Conservation (phyloP, 2,113 vertebrate species). For the Shinisaurus crocodilurus region DNA sequence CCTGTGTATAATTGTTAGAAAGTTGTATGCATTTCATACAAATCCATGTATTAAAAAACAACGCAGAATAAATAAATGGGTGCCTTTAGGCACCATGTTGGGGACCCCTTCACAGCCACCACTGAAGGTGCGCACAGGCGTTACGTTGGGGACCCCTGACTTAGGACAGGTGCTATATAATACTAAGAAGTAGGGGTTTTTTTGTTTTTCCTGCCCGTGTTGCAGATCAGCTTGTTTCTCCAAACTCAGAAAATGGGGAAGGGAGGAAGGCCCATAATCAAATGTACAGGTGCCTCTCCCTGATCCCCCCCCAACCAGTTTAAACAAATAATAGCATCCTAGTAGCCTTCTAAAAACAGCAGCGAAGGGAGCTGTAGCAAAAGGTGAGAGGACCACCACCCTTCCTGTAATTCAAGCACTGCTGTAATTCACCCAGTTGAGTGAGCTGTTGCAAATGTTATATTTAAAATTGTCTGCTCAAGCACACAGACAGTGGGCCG, state of each 20-base stretch:
- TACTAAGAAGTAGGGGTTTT: not conserved
- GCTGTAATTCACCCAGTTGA: not conserved
- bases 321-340: not conserved
- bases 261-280: not conserved
- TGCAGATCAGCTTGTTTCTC: not conserved
- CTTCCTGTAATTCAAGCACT: not conserved
- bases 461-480: not conserved
- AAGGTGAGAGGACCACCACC: not conserved
- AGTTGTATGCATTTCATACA: too few species aligned
- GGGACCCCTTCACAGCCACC: too few species aligned
- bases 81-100: too few species aligned
- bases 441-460: not conserved
- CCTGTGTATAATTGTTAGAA: too few species aligned
- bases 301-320: not conserved
- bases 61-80: too few species aligned
- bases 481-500: not conserved
- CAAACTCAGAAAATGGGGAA: not conserved
- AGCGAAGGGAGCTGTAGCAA: not conserved
- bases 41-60: too few species aligned
- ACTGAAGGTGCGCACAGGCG: too few species aligned
- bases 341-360: not conserved
- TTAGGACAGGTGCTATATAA: not conserved
- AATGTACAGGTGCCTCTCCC: not conserved
- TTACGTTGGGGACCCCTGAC: too few species aligned
- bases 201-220: not conserved